Base-by-base conservation (phyloP, 2,888 invertebrate genomes). In the Anodontia alba region DNA sequence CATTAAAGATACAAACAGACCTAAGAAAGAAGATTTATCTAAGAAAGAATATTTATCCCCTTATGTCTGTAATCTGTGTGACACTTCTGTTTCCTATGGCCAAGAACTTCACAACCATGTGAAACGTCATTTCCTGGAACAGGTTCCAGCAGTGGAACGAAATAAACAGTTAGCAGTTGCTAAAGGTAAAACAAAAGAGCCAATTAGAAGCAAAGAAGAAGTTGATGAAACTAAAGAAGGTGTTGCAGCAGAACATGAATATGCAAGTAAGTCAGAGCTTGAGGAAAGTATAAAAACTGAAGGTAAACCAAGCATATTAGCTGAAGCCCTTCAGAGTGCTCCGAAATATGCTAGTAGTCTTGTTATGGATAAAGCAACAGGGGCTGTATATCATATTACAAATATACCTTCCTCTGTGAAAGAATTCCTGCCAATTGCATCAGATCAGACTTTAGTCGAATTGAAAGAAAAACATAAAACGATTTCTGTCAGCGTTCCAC, bases 51-150 rank as follows among this genome's bases (percentile, higher is more conserved):
- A 62, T 20, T 33, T 31, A 20, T 62, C 62, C 2, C 62, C 62
- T 1, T 62, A 29, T 33, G 62, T 62, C 3, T 62, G 62, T 62
- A 62, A 62, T 62, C n/a, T 62, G 17, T 62, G 62, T 62, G 62
- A 62, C 5, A 62, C 15, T 15, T 62, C 62, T 17, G 33, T 62
- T 26, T 62, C 62, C 5, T 62, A 62, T 62, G 62, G 62, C 7
- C 31, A 33, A 17, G 62, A 62, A 33, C 33, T 62, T 26, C 31
- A 15, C 23, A 33, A 3, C 33, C 62, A 62, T 33, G 62, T 62
- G 5, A 62, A 23, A 29, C 62, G 33, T 17, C 62, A 62, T 62
- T 62, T 17, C 29, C 33, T 33, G 20, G 62, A 62, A 17, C 62
- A 62, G 23, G 7, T 62, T 3, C 17, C 17, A 17, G 12, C 8